phyloP scores from a whole-genome alignment of 2,888 invertebrate species.

The Bhutanitis thaidina region DNA sequence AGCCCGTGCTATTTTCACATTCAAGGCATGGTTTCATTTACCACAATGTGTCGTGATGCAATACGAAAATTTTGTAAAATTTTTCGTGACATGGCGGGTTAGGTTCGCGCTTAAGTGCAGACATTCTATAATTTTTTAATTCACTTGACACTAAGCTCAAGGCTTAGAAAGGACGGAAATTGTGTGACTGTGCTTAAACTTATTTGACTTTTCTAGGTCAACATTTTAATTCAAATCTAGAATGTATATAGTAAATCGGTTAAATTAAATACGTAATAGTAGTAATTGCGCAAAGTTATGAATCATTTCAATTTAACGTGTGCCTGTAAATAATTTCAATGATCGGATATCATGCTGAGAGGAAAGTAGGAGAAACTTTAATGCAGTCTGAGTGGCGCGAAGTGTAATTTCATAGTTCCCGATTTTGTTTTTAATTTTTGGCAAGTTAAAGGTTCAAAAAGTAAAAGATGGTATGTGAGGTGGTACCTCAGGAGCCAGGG shows the following conservation, averaged over 20 bases:
- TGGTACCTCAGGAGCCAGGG: too few species aligned
- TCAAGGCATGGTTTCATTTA: too few species aligned
- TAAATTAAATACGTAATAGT: not conserved
- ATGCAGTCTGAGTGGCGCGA: not conserved
- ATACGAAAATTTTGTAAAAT: too few species aligned
- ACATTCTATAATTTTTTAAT: not conserved
- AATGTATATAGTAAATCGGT: not conserved
- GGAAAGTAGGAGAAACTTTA: slow-evolving; percentile 2
- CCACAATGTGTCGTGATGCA: too few species aligned
- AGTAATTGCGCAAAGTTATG: not conserved
- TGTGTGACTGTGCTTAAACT: not conserved
- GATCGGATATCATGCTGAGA: slow-evolving; percentile 3
- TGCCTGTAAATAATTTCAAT: not conserved
- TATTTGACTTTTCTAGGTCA: slow-evolving; percentile 12
- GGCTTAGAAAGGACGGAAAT: slow-evolving; percentile 9
- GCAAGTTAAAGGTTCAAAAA: too few species aligned
- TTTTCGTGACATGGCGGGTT: too few species aligned
- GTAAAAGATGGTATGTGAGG: too few species aligned
- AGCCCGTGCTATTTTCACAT: too few species aligned
- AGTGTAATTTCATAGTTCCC: slow-evolving; percentile 11
- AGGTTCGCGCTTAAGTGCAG: too few species aligned
- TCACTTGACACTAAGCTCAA: not conserved
- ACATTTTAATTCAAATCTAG: not conserved
- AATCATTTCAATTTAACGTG: not conserved
- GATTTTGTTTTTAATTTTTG: too few species aligned